A percentile compares a stretch with the other conserved stretches of the same genome.
phyloP scores from a whole-genome alignment of 2,113 vertebrate species.

The Physeter macrocephalus region DNA sequence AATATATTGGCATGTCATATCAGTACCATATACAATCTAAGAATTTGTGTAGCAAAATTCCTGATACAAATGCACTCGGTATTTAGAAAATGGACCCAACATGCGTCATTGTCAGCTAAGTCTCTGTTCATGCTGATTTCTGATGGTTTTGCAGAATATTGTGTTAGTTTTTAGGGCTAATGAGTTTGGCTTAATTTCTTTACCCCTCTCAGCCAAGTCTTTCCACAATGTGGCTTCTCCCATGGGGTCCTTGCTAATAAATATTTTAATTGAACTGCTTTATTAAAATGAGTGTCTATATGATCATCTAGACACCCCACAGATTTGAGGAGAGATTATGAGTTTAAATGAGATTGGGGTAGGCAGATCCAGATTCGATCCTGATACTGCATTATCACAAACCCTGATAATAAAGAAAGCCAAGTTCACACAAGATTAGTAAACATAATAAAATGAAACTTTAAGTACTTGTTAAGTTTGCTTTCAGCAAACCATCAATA shows the following conservation, averaged over 20 bases:
- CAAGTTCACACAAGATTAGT: slow-evolving; percentile 43
- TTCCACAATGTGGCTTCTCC: slow-evolving; percentile 59
- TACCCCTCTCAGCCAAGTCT: slow-evolving; percentile 68
- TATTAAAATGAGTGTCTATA: slow-evolving; percentile 71
- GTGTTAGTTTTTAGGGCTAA: slow-evolving; percentile 64
- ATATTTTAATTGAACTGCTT: slow-evolving; percentile 73
- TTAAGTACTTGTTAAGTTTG: slow-evolving; percentile 30
- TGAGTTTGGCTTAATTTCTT: slow-evolving; percentile 77
- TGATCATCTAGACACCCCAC: slow-evolving; percentile 66
- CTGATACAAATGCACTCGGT: slow-evolving; percentile 46
- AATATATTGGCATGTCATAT: background rate
- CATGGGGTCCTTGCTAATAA: slow-evolving; percentile 66
- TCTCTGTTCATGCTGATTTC: slow-evolving; percentile 68
- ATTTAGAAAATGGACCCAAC: slow-evolving; percentile 61
- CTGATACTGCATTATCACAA: background rate
- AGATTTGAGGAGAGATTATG: slow-evolving; percentile 54
- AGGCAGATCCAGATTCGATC: slow-evolving; percentile 46
- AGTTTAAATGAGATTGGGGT: slow-evolving; percentile 49
- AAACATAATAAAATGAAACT: slow-evolving; percentile 41
- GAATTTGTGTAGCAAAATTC: background rate
- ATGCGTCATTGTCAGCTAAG: slow-evolving; percentile 56
- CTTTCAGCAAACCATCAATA: slow-evolving; percentile 29
- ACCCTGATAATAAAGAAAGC: slow-evolving; percentile 31
- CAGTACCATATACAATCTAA: background rate
- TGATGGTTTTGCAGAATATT: slow-evolving; percentile 65